Evolutionary conservation across 2,113 vertebrate species (phyloP), one percentile per base, ranked within the genome.

Genomic region (Epinephelus lanceolatus): DNA sequence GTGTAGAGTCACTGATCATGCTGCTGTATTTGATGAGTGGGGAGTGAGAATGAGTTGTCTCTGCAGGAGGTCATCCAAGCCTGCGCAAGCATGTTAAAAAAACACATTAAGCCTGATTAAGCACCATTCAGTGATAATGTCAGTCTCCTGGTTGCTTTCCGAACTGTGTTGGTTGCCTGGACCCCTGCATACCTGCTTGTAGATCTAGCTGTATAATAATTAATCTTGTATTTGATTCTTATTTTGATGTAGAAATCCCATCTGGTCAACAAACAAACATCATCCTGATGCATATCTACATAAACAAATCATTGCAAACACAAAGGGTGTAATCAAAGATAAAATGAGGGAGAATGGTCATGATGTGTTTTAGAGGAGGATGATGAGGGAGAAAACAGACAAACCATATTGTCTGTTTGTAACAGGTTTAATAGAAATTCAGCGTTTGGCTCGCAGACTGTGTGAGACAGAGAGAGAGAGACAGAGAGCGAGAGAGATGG

Each of bases 371-470:
- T 15, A 40, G 30, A 67, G 49, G 60, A 79, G 23, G 63, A 87
- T 21, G 47, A 78, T 30, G 42, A 85, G 40, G 25, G 60, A 55
- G 45, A 68, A 42, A 55, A 63, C 19, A 65, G 53, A 73, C 0
- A 3, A 55, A 71, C 53, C 49, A n/a, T 23, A 23, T 53, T 55
- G 71, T 75, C 70, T 85, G 56, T 63, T 49, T 81, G 77, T 69
- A 74, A 63, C 70, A 81, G 76, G 86, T 85, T 61, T 84, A 78
- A 88, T 77, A 61, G 62, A 82, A 86, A 90, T 78, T 66, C 76
- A 49, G 82, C 81, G 30, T 71, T 57, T 53, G 40, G 89, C 81
- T 86, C 81, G 81, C 53, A 89, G 85, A 80, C 60, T 60, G 59
- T 56, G 47, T 75, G 70, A 53, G 33, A 42, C 23, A 81, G 63